Evolutionary conservation across 35 echinoderm and acorn worm species (phyloP).

Genomic region (Stichopus chloronotus): DNA sequence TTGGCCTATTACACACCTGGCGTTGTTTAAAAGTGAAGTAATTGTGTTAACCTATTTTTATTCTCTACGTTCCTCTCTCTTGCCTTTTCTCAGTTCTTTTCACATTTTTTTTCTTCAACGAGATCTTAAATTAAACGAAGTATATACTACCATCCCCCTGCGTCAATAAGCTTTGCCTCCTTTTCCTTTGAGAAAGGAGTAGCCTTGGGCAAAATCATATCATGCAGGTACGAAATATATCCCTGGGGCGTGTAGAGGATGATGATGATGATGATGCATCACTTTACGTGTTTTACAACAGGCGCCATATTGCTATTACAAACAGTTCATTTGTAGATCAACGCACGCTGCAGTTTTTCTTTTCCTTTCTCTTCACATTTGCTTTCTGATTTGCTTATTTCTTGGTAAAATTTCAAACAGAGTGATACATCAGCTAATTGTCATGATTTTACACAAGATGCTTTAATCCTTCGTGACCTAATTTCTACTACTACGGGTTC

Average conservation of each 20-base stretch:
- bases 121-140: constrained; percentile 16
- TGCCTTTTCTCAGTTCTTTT: neutral
- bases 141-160: constrained; percentile 24
- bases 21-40: constrained; percentile 12
- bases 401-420: neutral
- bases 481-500: neutral
- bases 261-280: neutral
- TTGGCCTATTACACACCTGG: constrained; percentile 20
- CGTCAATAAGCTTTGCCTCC: neutral
- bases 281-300: neutral
- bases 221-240: constrained; percentile 11
- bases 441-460: neutral
- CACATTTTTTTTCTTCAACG: neutral
- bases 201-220: neutral
- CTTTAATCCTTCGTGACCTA: constrained; percentile 2
- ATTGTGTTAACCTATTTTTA: constrained; percentile 48
- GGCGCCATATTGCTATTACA: constrained; percentile 26
- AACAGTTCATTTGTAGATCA: neutral
- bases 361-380: neutral
- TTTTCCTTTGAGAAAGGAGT: neutral
- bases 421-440: constrained; percentile 43
- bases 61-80: neutral
- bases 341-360: neutral
- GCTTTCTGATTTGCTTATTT: neutral
- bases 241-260: neutral